Evolutionary conservation across 2,797 vertebrate genomes (phyloP), one percentile per base, ranked within the genome.

Genomic region (Gymnoscopelus braueri): DNA sequence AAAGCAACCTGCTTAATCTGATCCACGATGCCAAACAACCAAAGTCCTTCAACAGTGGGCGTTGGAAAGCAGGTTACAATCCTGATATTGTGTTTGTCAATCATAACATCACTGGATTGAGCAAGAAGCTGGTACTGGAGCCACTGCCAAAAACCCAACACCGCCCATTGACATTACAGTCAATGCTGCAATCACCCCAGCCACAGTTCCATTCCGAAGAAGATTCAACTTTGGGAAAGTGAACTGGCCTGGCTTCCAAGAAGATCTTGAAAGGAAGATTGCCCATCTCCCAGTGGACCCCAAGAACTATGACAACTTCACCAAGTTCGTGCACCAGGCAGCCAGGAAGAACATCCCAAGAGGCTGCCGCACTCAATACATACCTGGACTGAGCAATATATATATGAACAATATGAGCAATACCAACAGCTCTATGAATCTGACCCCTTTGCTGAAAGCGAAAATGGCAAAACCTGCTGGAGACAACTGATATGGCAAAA

Each of bases 41-140:
- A 58, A 58, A 29, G 56, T 58, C 56, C 56, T 58, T 58, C 29
- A 58, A 58, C 56, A 58, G 56, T 10, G 56, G 56, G 13, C 56
- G 56, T 6, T 63, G 60, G 23, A 63, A 14, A 50, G 44, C 19
- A 50, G 60, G 47, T 19, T 63, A 63, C 48, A 63, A 51, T 23
- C 60, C 47, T 51, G 60, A 50, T 26, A 14, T 63, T 29, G 14
- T 29, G 6, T 29, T 52, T 35, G 62, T 9, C n/a, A 52, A 5
- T 8, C 26, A 26, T 24, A 63, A 32, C 3, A 63, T 63, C 13
- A 12, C 49, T 5, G 62, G 49, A 29, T 3, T 29, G 8, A 29
- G 62, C 29, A 63, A 63, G 4, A 63, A 63, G 14, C 48, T 51
- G 7, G 48, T 63, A 1, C 19, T 50, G 44, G 23, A 51, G 24